Evolutionary conservation across 2,888 invertebrate species (phyloP).

Genomic region (Resseliella maxima): DNA sequence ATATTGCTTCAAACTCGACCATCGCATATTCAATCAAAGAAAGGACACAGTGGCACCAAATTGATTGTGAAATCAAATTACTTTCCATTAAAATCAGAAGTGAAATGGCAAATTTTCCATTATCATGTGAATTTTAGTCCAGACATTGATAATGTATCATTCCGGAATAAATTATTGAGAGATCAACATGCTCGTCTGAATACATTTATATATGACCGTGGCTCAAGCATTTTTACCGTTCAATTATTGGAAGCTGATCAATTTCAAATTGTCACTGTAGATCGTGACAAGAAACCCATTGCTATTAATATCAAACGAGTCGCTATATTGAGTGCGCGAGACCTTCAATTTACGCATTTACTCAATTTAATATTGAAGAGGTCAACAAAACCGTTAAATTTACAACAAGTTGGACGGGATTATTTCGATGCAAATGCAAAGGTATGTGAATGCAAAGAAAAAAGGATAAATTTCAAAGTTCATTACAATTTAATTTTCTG

Average conservation of each 20-base stretch:
- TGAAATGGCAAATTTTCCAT: slow-evolving; percentile 79
- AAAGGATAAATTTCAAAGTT: background rate
- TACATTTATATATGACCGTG: slow-evolving; percentile 78
- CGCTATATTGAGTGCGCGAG: background rate
- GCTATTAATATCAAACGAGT: background rate
- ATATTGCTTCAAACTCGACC: slow-evolving; percentile 61
- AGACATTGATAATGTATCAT: slow-evolving; percentile 74
- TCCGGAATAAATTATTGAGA: slow-evolving; percentile 73
- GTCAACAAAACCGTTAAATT: slow-evolving; percentile 69
- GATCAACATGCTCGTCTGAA: slow-evolving; percentile 67
- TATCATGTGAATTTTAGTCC: slow-evolving; percentile 77
- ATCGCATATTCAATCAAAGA: slow-evolving; percentile 61
- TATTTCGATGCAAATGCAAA: slow-evolving; percentile 77
- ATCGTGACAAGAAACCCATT: background rate
- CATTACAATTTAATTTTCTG: background rate
- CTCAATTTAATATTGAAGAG: slow-evolving; percentile 81
- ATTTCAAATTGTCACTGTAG: background rate
- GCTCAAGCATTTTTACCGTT: slow-evolving; percentile 76
- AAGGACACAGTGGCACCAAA: slow-evolving; percentile 69
- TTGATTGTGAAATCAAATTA: slow-evolving; percentile 75
- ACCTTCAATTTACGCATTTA: slow-evolving; percentile 71
- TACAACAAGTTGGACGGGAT: slow-evolving; percentile 79
- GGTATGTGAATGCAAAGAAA: slow-evolving; percentile 66
- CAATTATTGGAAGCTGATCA: slow-evolving; percentile 69
- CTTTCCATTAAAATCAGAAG: slow-evolving; percentile 73